Percentiles rank a stretch among this genome's conserved stretches.
Conservation (phyloP, 2,888 invertebrate genomes). For the Branchipolynoe longqiensis region DNA sequence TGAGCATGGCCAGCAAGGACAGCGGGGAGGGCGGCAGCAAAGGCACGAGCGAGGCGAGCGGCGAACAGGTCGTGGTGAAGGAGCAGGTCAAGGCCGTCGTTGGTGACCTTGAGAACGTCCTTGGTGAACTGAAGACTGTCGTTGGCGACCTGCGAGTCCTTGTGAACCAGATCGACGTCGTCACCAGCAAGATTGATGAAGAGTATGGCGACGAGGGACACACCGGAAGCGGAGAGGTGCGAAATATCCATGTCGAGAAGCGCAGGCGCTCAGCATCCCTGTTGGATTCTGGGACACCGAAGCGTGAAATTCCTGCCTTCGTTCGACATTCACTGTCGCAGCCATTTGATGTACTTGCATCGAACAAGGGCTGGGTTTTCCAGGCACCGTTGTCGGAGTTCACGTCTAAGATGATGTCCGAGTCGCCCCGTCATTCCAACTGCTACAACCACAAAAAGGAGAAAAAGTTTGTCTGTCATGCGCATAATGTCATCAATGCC, state of each 20-base stretch:
- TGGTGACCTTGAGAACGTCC: constrained; percentile 59
- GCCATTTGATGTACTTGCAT: constrained; percentile 5
- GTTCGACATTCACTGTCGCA: constrained; percentile 23
- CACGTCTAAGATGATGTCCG: background rate
- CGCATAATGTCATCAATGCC: background rate
- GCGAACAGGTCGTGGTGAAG: constrained; percentile 37
- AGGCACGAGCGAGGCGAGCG: background rate
- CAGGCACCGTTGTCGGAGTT: constrained; percentile 15
- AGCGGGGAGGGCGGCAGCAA: constrained; percentile 6
- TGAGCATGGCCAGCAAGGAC: constrained; percentile 2
- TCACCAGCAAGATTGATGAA: constrained; percentile 57
- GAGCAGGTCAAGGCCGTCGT: constrained; percentile 57
- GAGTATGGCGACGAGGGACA: constrained; percentile 34
- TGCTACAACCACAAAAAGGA: background rate
- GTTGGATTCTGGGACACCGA: constrained; percentile 22
- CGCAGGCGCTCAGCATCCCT: constrained; percentile 11
- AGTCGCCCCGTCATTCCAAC: constrained; percentile 22
- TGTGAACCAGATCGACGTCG: constrained; percentile 56
- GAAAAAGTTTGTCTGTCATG: background rate
- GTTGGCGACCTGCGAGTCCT: constrained; percentile 54
- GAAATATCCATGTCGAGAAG: background rate
- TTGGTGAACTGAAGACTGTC: constrained; percentile 58
- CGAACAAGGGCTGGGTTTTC: constrained; percentile 41
- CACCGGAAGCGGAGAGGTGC: background rate
- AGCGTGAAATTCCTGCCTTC: constrained; percentile 12